Percentiles rank a stretch among this genome's conserved stretches.
phyloP scores from a whole-genome alignment of 2,888 invertebrate genomes.

The Hofmannophila pseudospretella region DNA sequence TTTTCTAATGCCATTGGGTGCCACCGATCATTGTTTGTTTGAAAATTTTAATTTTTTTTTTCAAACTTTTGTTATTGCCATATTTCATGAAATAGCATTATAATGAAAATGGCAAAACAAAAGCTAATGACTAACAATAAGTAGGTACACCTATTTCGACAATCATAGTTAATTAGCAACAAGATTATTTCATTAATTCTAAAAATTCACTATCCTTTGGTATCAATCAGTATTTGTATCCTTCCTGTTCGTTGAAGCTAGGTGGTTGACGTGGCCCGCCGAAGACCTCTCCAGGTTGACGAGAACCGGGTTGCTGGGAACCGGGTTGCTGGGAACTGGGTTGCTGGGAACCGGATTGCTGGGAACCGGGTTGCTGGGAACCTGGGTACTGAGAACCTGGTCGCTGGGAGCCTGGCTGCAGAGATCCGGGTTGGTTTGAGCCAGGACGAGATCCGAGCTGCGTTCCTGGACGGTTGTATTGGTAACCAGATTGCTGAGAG shows the following conservation, averaged over 20 bases:
- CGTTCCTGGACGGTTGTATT: constrained; percentile 22
- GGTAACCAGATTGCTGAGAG: constrained; percentile 24
- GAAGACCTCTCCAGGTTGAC: constrained; percentile 32
- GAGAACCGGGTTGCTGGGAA: neutral
- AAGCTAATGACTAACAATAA: too few relatives aligned
- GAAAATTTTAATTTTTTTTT: too few relatives aligned
- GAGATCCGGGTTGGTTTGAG: constrained; percentile 6
- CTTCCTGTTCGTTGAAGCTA: constrained; percentile 62
- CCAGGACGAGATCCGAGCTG: constrained; percentile 2
- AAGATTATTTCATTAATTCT: constrained; percentile 13
- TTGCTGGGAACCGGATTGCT: constrained; percentile 10
- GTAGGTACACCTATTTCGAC: too few relatives aligned
- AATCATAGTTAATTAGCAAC: too few relatives aligned
- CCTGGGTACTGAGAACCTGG: neutral
- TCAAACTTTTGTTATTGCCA: too few relatives aligned
- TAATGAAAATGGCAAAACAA: too few relatives aligned
- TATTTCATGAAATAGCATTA: too few relatives aligned
- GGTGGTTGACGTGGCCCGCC: constrained; percentile 63
- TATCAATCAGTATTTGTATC: constrained; percentile 67
- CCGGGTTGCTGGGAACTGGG: neutral
- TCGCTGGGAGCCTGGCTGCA: neutral
- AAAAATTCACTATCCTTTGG: constrained; percentile 41
- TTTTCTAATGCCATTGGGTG: constrained; percentile 21
- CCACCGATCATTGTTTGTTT: too few relatives aligned
- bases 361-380: neutral